These are phyloP conservation scores for Mesitornis unicolor DNA, from an alignment of 2,113 vertebrate species.

Conservation along the genomic window DNA sequence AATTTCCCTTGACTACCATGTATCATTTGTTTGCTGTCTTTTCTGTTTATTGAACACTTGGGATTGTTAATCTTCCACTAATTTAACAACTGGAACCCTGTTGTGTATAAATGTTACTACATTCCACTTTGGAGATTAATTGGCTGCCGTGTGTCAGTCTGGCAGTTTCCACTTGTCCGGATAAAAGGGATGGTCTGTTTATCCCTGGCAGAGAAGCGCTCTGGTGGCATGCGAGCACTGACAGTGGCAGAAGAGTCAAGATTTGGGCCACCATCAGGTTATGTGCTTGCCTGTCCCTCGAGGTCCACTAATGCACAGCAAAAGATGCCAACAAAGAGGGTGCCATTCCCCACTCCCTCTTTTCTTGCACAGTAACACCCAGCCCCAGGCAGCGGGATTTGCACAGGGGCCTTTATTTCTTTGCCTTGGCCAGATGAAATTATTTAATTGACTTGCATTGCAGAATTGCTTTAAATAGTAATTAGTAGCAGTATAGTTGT, in stretches of 20 bases:
- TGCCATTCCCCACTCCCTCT: fast-evolving
- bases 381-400: neutral
- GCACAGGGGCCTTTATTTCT: neutral
- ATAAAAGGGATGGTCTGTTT: neutral
- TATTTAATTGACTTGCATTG: neutral
- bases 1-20: neutral
- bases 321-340: neutral
- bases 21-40: constrained; percentile 9
- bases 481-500: neutral
- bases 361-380: neutral
- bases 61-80: constrained; percentile 11
- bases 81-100: neutral
- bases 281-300: neutral
- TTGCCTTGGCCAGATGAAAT: neutral
- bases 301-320: fast-evolving
- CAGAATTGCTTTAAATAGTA: neutral
- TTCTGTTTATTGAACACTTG: constrained; percentile 29
- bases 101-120: neutral
- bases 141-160: neutral
- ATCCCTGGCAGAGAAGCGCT: fast-evolving
- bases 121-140: neutral
- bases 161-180: neutral
- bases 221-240: fast-evolving
- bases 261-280: neutral
- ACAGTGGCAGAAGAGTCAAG: neutral